Evolutionary conservation across 2,888 invertebrate species (phyloP), one percentile per base, ranked within the genome.

Genomic region (Lucinisca nassula): DNA sequence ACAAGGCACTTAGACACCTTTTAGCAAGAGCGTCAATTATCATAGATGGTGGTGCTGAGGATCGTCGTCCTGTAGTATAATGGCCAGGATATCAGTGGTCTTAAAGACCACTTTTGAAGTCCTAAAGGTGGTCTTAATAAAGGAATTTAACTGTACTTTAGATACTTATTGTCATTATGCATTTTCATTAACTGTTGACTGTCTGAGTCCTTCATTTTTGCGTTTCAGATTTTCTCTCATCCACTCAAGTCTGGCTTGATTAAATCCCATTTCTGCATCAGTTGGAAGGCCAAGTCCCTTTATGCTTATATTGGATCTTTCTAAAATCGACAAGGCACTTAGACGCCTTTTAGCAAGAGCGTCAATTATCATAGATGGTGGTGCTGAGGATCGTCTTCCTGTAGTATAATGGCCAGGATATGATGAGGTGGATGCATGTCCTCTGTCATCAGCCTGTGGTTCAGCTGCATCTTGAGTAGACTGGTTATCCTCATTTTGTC

Each of bases 241-340:
- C 88, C 90, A 88, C 72, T 90, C 90, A 14, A 86, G 79, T 51
- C 88, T 72, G 12, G 90, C 90, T 27, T 87, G 81, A 51, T 84
- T 87, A 51, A 88, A 74, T 27, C 88, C 88, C 32, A 85, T 70
- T 58, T 90, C 90, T 32, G 88, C 74, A 67, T 88, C 86, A 38
- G 77, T 83, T 14, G 37, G 61, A 2, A 85, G 30, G 32, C 84
- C 67, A 4, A 88, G 45, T 14, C 88, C 85, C n/a, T 84, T 72
- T 14, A 86, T 88, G 24, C 75, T 87, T 4, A 88, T 90, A 70
- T 90, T 90, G 14, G 90, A 82, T 45, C 85, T 70, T 72, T 87
- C 88, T 37, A 90, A 70, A 70, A 90, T 88, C 12, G 90, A 88
- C 30, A 90, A 76, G 14, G 90, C 90, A 79, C 79, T 87, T 3